phyloP scores from a whole-genome alignment of 2,113 vertebrate genomes.

The Picathartes gymnocephalus region DNA sequence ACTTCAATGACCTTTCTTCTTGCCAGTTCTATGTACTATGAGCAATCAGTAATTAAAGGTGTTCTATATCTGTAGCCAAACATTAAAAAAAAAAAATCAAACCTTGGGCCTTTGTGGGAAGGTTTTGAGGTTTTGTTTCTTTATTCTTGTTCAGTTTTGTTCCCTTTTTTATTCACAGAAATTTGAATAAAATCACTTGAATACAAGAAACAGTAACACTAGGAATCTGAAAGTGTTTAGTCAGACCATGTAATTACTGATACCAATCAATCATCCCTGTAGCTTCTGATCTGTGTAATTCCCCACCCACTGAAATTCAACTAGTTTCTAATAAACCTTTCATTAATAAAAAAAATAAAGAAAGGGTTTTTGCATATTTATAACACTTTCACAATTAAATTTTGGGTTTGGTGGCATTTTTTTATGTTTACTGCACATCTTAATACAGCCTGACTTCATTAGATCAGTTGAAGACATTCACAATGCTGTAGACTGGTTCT shows the following conservation, averaged over 20 bases:
- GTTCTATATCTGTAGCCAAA: not conserved
- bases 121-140: not conserved
- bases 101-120: not conserved
- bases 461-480: not conserved
- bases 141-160: not conserved
- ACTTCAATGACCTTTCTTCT: conserved; percentile 13
- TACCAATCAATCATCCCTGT: not conserved
- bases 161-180: not conserved
- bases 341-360: not conserved
- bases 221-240: not conserved
- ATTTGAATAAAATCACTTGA: not conserved
- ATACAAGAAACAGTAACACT: not conserved
- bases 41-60: not conserved
- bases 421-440: not conserved
- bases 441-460: not conserved
- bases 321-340: not conserved
- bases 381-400: not conserved
- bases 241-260: not conserved
- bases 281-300: not conserved
- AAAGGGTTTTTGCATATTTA: not conserved
- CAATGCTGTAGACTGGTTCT: not conserved
- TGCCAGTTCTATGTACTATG: not conserved
- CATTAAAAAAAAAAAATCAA: not conserved
- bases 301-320: not conserved
- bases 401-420: accelerated